phyloP scores from a whole-genome alignment of 2,797 vertebrate genomes.

The Neostethus bicornis region DNA sequence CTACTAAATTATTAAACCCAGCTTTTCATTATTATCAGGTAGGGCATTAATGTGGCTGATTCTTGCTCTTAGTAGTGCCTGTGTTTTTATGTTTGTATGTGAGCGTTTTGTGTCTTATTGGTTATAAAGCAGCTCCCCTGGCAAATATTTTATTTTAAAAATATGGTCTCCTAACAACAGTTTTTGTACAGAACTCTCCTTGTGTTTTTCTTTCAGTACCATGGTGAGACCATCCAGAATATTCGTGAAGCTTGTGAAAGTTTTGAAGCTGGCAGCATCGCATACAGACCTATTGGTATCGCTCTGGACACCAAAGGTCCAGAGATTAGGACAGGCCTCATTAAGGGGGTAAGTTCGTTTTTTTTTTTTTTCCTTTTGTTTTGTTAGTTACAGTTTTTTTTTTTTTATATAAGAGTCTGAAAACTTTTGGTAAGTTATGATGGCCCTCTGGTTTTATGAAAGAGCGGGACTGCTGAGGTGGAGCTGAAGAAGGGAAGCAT shows the following conservation, averaged over 20 bases:
- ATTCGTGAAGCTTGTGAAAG: slow-evolving; percentile 92
- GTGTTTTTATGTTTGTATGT: no score
- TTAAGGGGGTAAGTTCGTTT: slow-evolving; percentile 87
- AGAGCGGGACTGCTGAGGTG: slow-evolving; percentile 96
- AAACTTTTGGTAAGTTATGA: not conserved
- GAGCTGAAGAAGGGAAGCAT: slow-evolving; percentile 90
- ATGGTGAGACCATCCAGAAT: slow-evolving; percentile 91
- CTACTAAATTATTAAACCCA: no score
- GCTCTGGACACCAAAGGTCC: slow-evolving; percentile 98
- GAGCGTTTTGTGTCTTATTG: no score
- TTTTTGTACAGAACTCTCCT: not conserved
- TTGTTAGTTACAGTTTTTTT: not conserved
- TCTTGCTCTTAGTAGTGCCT: no score
- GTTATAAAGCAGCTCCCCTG: slow-evolving; percentile 3
- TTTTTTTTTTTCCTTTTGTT: not conserved
- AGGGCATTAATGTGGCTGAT: no score
- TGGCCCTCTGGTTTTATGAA: slow-evolving; percentile 28
- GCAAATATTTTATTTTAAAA: not conserved
- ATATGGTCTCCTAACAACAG: not conserved
- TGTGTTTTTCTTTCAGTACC: slow-evolving; percentile 81
- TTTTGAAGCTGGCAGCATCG: slow-evolving; percentile 92
- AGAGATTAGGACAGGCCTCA: slow-evolving; percentile 97
- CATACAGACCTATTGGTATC: slow-evolving; percentile 92
- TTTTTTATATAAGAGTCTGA: not conserved
- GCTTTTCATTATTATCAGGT: no score